A percentile compares a stretch with the other conserved stretches of the same genome.
Evolutionary conservation across 1,140 invertebrate genomes (phyloP).

Genomic region (Lucilia sericata): DNA sequence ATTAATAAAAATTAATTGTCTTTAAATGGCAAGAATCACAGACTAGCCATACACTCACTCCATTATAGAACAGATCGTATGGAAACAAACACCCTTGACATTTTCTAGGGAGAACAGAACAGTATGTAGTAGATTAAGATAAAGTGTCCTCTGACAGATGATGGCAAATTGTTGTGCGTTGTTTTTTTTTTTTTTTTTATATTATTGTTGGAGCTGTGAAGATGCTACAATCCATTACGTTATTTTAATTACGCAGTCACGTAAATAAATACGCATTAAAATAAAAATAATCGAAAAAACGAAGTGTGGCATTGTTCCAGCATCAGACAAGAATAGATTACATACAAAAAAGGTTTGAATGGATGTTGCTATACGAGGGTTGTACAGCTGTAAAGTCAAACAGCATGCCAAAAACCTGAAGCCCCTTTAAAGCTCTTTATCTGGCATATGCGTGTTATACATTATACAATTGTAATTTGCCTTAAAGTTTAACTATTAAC

Average conservation of each 20-base stretch:
- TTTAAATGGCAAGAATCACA: neutral
- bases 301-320: too few species aligned
- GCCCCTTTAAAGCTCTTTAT: too few species aligned
- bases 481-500: too few species aligned
- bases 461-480: too few species aligned
- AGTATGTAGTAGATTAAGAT: neutral
- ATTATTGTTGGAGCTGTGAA: neutral
- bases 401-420: too few species aligned
- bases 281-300: neutral
- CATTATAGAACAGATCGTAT: neutral
- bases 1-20: conserved; percentile 30
- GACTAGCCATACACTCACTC: conserved; percentile 1
- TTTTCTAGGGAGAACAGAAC: neutral
- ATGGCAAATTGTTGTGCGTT: conserved; percentile 26
- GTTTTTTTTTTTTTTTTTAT: neutral
- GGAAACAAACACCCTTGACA: neutral
- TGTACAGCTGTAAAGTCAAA: neutral
- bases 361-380: neutral
- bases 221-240: conserved; percentile 4
- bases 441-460: too few species aligned
- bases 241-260: conserved; percentile 24
- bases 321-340: too few species aligned
- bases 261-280: conserved; percentile 27
- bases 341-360: neutral
- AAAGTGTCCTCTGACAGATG: conserved; percentile 11